Evolutionary conservation across 2,888 invertebrate species (phyloP).

Genomic region (Pseudanteris insignis): DNA sequence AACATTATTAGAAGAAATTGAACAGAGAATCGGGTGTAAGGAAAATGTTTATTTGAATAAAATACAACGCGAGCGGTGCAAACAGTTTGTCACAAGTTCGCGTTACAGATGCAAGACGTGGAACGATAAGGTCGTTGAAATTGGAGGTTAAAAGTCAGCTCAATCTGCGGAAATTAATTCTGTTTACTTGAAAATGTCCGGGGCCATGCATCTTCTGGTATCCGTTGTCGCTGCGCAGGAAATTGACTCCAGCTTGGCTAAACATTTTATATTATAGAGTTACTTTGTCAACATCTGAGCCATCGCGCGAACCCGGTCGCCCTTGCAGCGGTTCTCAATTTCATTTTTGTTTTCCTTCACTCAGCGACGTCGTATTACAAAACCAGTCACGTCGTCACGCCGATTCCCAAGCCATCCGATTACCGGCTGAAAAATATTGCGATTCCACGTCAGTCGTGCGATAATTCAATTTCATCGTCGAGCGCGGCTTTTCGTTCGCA

Average conservation of each 20-base stretch:
- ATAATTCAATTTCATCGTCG: conserved; percentile 29
- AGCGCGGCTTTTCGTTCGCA: too few relatives aligned
- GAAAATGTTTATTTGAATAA: too few relatives aligned
- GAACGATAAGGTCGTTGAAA: conserved; percentile 13
- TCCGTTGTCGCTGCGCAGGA: conserved; percentile 35
- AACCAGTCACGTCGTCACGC: conserved; percentile 34
- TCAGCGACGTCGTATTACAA: conserved; percentile 25
- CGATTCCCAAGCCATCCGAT: conserved; percentile 12
- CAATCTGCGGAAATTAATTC: conserved; percentile 36
- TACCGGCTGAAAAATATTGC: conserved; percentile 31
- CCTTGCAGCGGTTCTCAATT: conserved; percentile 43
- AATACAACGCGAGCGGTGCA: neutral
- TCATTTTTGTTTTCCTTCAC: conserved; percentile 41
- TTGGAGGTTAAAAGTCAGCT: conserved; percentile 31
- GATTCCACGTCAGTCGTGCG: conserved; percentile 24
- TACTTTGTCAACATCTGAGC: conserved; percentile 49
- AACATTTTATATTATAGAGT: conserved; percentile 52
- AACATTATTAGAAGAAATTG: too few relatives aligned
- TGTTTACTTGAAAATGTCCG: conserved; percentile 43
- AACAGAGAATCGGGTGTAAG: too few relatives aligned
- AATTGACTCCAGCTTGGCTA: conserved; percentile 48
- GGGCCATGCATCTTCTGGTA: conserved; percentile 21
- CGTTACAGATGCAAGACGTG: conserved; percentile 12
- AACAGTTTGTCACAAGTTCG: conserved; percentile 1
- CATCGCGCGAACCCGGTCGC: conserved; percentile 29